phyloP scores from a whole-genome alignment of 2,888 invertebrate genomes.

The Netelia fuscicornis region DNA sequence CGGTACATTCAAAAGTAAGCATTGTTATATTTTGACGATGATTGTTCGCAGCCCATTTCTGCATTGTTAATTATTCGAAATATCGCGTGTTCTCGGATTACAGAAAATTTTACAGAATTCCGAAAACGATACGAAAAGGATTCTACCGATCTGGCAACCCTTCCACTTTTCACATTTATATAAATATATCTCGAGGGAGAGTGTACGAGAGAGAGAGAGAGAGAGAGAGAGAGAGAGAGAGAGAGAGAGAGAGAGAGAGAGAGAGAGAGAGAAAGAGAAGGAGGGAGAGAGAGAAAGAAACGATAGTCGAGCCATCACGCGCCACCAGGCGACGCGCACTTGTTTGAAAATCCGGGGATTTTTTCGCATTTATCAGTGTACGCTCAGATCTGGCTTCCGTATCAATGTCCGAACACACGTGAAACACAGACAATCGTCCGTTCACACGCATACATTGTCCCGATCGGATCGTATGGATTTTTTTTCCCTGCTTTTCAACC shows the following conservation, averaged over 20 bases:
- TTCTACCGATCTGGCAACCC: too few relatives aligned
- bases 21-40: too few relatives aligned
- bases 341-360: slow-evolving; percentile 68
- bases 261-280: too few relatives aligned
- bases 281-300: slow-evolving; percentile 69
- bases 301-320: slow-evolving; percentile 74
- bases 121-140: too few relatives aligned
- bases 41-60: too few relatives aligned
- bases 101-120: too few relatives aligned
- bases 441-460: slow-evolving; percentile 84
- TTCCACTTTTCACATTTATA: too few relatives aligned
- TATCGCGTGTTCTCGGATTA: too few relatives aligned
- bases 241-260: slow-evolving; percentile 65
- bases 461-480: slow-evolving; percentile 85
- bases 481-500: slow-evolving; percentile 75
- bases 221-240: background rate
- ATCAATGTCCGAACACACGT: slow-evolving; percentile 81
- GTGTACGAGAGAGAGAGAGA: too few relatives aligned
- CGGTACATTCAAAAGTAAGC: too few relatives aligned
- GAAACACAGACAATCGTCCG: slow-evolving; percentile 83
- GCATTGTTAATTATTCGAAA: too few relatives aligned
- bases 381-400: slow-evolving; percentile 82
- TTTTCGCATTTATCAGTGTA: slow-evolving; percentile 81
- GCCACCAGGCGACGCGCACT: slow-evolving; percentile 72
- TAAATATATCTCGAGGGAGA: too few relatives aligned